Base-by-base conservation (phyloP, 2,797 vertebrate genomes). In the Zenarchopterus dispar region DNA sequence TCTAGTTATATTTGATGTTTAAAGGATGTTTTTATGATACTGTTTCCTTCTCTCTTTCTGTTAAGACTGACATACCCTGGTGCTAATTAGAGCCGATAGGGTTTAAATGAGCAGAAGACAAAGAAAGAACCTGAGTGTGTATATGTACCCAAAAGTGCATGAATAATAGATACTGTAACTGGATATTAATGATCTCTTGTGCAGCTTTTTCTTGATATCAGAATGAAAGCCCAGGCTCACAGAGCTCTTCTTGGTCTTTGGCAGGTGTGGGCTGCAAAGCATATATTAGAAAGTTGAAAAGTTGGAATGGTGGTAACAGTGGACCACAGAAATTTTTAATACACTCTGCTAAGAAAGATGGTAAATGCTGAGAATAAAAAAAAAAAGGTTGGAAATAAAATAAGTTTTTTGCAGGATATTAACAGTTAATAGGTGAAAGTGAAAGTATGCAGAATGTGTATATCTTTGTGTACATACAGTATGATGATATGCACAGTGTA, bases 141-240 rank as follows among this genome's bases (percentile, higher is more conserved):
- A 49, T 59, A 73, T 70, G 68, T 69, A 76, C 63, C 69, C 49
- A 65, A 59, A 56, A 55, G 61, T 60, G 73, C 61, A 77, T 85
- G 70, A 83, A 84, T 84, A 82, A 88, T 81, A 56, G 64, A 84
- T 74, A 17, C 51, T 75, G 84, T 78, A 82, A 84, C 72, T 79
- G 80, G 80, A 84, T 78, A 74, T 67, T 39, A 54, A 41, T 36
- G 44, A 62, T 74, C 50, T 70, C 54, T 42, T 62, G 44, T 72
- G 57, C 58, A 28, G 52, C 31, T 67, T n/a, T n/a, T n/a, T 53
- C 50, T 67, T 52, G 31, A 19, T 24, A 65, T 57, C 41, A 26
- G 44, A 61, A 19, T 52, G 15, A 75, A 66, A 71, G 60, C 49
- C 26, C 47, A 57, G 36, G 67, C 17, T 51, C 53, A n/a, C 13